Evolutionary conservation across 2,113 vertebrate species (phyloP).

Genomic region (Zeus faber): DNA sequence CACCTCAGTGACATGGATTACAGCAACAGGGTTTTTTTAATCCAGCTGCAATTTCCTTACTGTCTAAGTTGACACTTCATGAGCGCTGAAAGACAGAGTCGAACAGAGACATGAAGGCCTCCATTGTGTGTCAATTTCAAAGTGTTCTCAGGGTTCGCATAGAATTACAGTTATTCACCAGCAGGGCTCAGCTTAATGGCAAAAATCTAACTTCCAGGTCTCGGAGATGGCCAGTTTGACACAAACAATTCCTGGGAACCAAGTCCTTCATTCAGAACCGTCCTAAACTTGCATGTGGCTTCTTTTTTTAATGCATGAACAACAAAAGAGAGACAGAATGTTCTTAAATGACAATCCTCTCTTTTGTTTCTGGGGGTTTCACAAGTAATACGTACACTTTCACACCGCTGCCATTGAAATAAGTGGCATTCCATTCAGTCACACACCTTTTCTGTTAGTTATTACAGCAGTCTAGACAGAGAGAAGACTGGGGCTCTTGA

Average conservation of each 20-base stretch:
- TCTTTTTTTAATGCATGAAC: slow-evolving; percentile 16
- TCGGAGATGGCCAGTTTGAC: slow-evolving; percentile 22
- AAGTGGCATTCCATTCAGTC: slow-evolving; percentile 38
- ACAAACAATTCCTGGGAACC: slow-evolving; percentile 46
- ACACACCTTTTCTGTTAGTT: slow-evolving; percentile 42
- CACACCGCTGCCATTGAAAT: slow-evolving; percentile 33
- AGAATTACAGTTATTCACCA: slow-evolving; percentile 10
- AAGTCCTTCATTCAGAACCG: slow-evolving; percentile 47
- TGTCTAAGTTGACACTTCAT: not conserved
- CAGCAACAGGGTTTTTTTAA: not conserved
- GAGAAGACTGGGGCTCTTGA: slow-evolving; percentile 39
- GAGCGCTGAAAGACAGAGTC: not conserved
- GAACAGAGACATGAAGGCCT: not conserved
- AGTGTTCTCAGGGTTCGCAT: not conserved
- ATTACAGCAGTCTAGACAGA: slow-evolving; percentile 66
- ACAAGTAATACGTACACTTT: slow-evolving; percentile 29
- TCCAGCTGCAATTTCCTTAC: not conserved
- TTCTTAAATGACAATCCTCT: slow-evolving; percentile 34
- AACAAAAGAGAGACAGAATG: slow-evolving; percentile 48
- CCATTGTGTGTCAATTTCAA: not conserved
- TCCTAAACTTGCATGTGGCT: slow-evolving; percentile 1
- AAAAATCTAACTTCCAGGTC: slow-evolving; percentile 16
- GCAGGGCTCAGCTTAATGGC: slow-evolving; percentile 11
- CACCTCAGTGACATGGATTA: not conserved
- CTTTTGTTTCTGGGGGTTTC: slow-evolving; percentile 51